Evolutionary conservation across 2,113 vertebrate species (phyloP), one percentile per base, ranked within the genome.

Genomic region (Chaetodon trifascialis): DNA sequence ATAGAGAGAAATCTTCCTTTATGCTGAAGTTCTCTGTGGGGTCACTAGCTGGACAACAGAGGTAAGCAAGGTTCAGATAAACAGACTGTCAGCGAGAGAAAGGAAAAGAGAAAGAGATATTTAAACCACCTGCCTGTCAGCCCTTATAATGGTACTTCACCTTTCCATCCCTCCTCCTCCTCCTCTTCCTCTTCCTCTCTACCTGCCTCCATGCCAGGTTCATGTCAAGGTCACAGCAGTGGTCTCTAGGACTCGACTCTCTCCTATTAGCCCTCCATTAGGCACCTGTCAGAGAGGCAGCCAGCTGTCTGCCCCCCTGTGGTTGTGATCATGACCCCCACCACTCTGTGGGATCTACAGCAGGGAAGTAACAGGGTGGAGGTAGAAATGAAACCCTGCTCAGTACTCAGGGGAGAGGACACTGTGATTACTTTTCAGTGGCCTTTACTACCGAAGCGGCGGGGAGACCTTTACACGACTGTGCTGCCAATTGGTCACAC

Each of bases 201-300:
- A 80, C 79, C 82, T 78, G 70, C 84, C 64, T 85, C 80, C 54
- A 84, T 30, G 30, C 30, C 75, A 58, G 78, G 40, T 67, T 85
- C 63, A 58, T 79, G 82, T 86, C 84, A 91, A 89, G 87, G 91
- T 89, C 71, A 85, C 78, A 87, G 74, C 70, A 68, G 55, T 67
- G 52, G 76, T 83, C 84, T 76, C 64, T 51, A 64, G 19, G 73
- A 88, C 85, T 69, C 19, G 44, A 83, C 64, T 88, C 65, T 68
- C 62, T 87, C 70, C 76, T 82, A 91, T 92, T 91, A 92, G 88
- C 55, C 74, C 63, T 86, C 82, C 76, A 90, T 93, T 91, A 92
- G 82, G 74, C 60, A 54, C 15, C 77, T 90, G 88, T 92, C 91
- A 92, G 72, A 60, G 23, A 84, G 69, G 72, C 77, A 89, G 71